Conservation (phyloP, 1,140 invertebrate species). For the Drosophila willistoni region DNA sequence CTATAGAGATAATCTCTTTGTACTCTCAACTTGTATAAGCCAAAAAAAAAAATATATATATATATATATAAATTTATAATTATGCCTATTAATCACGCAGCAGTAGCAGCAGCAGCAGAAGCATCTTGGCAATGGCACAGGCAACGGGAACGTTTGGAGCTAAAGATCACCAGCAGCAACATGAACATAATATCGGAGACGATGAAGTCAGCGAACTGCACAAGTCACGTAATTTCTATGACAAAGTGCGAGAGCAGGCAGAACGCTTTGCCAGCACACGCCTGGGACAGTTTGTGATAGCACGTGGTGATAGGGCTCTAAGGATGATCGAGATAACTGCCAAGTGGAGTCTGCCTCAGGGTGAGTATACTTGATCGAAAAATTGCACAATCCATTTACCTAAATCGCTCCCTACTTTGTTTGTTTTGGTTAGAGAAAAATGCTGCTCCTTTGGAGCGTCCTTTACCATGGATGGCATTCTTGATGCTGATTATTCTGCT, state of each 20-base stretch:
- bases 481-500: slow-evolving; percentile 66
- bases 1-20: slow-evolving; percentile 22
- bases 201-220: slow-evolving; percentile 70
- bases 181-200: slow-evolving; percentile 67
- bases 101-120: slow-evolving; percentile 29
- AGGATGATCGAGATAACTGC: slow-evolving; percentile 73
- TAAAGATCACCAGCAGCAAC: slow-evolving; percentile 56
- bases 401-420: not conserved
- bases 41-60: not conserved
- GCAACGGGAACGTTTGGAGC: slow-evolving; percentile 37
- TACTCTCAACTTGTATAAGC: slow-evolving; percentile 2
- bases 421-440: slow-evolving; percentile 41
- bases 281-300: slow-evolving; percentile 67
- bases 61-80: slow-evolving; percentile 14
- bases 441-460: slow-evolving; percentile 54
- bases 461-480: slow-evolving; percentile 72
- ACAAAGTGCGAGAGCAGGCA: slow-evolving; percentile 55
- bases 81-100: slow-evolving; percentile 25
- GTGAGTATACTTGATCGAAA: slow-evolving; percentile 27
- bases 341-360: slow-evolving; percentile 78
- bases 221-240: slow-evolving; percentile 52
- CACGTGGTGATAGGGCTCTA: slow-evolving; percentile 59
- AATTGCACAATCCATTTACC: no score
- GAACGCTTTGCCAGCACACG: slow-evolving; percentile 68
- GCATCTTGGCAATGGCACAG: slow-evolving; percentile 49